Percentiles rank a stretch among this genome's conserved stretches.
Conservation (phyloP, 1,140 invertebrate species). For the Brachionus koreanus region DNA sequence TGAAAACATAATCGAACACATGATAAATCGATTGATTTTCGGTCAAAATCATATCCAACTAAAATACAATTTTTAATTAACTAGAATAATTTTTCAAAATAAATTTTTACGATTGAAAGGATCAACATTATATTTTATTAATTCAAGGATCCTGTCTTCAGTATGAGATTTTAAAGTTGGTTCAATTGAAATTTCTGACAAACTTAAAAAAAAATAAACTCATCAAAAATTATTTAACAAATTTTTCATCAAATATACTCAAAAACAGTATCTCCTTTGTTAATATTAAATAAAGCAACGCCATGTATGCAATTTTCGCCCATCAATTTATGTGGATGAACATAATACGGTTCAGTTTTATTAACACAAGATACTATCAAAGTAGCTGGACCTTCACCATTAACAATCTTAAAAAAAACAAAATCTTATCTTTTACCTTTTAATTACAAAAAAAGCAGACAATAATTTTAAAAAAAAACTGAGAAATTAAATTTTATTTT, state of each 20-base stretch:
- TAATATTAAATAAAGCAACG: neutral
- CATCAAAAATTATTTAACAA: neutral
- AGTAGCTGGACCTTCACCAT: constrained; percentile 4
- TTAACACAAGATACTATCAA: constrained; percentile 12
- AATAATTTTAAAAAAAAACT: neutral
- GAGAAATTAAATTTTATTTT: too few species aligned
- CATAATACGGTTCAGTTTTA: constrained; percentile 8
- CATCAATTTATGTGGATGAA: neutral
- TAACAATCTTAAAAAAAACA: neutral
- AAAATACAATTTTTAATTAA: neutral
- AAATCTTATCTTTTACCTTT: too few species aligned
- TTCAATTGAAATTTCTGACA: neutral
- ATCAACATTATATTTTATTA: constrained; percentile 21
- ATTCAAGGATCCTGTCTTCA: neutral
- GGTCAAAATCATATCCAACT: constrained; percentile 16
- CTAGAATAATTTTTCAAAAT: neutral
- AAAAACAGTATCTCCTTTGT: neutral
- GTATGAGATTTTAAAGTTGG: neutral
- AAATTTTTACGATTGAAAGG: constrained; percentile 8
- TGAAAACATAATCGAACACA: constrained; percentile 16
- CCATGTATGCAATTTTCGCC: neutral
- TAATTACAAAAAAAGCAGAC: neutral
- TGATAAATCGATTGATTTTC: neutral
- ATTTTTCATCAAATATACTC: neutral
- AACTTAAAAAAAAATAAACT: neutral